Evolutionary conservation across 2,113 vertebrate genomes (phyloP).

Genomic region (Haemorhous mexicanus): DNA sequence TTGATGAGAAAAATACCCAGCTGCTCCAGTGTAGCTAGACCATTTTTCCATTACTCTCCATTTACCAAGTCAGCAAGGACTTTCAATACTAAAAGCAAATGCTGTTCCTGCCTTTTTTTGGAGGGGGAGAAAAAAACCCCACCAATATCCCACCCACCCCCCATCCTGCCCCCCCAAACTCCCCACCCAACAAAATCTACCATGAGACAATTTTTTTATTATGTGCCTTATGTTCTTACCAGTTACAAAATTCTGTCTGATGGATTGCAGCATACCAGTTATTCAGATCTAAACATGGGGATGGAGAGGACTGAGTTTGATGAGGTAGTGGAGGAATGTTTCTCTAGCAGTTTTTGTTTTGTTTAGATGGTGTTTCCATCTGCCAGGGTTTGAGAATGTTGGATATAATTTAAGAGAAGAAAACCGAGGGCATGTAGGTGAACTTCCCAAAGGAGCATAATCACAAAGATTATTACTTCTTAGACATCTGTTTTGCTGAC

Average conservation of each 20-base stretch:
- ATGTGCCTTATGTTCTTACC: background rate
- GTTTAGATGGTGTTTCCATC: background rate
- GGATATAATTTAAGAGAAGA: background rate
- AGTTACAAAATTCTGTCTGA: background rate
- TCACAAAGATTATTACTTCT: background rate
- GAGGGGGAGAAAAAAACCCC: accelerated
- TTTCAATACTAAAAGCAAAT: background rate
- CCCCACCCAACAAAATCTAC: background rate
- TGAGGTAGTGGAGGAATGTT: background rate
- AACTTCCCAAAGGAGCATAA: background rate
- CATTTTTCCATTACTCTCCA: background rate
- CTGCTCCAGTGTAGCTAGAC: background rate
- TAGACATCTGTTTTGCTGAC: background rate
- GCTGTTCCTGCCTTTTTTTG: background rate
- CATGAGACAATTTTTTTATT: background rate
- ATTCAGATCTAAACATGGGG: background rate
- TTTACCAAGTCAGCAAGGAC: background rate
- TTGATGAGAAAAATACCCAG: background rate
- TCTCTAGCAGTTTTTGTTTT: background rate
- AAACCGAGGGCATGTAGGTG: background rate
- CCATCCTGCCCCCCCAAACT: background rate
- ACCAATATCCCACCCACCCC: accelerated
- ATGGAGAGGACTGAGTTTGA: background rate
- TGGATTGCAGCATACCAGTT: background rate
- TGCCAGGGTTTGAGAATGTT: background rate